A percentile compares a stretch with the other conserved stretches of the same genome.
Conservation (phyloP, 2,113 vertebrate species). For the Psephotus haematonotus region DNA sequence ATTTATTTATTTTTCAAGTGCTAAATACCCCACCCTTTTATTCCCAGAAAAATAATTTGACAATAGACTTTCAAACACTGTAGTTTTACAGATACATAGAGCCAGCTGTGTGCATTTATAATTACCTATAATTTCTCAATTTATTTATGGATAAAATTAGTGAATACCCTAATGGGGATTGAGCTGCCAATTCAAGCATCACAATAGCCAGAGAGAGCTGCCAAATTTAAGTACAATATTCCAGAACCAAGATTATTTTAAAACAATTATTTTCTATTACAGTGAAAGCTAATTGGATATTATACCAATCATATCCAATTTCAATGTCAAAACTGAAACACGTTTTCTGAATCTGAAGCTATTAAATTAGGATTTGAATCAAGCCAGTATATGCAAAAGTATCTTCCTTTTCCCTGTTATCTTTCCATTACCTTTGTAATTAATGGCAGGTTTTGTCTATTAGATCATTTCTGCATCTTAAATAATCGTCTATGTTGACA, state of each 20-base stretch:
- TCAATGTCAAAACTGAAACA: neutral
- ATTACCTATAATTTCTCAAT: constrained; percentile 12
- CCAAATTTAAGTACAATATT: neutral
- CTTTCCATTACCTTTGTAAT: neutral
- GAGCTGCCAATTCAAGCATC: neutral
- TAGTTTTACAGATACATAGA: neutral
- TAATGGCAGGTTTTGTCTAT: neutral
- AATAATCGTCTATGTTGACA: neutral
- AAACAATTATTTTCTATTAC: neutral
- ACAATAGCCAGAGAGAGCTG: neutral
- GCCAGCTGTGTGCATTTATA: neutral
- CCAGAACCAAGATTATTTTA: neutral
- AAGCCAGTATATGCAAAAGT: neutral
- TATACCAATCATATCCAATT: neutral
- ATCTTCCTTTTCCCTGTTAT: neutral
- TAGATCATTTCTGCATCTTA: neutral
- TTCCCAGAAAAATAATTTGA: neutral
- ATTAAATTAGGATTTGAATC: neutral
- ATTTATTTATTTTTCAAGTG: constrained; percentile 41
- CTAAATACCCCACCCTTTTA: constrained; percentile 5
- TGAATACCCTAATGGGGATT: neutral
- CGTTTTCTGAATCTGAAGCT: neutral
- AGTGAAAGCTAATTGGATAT: neutral
- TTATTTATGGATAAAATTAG: constrained; percentile 21
- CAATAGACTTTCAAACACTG: neutral